Evolutionary conservation across 2,888 invertebrate genomes (phyloP).

Genomic region (Diaphora mendica): DNA sequence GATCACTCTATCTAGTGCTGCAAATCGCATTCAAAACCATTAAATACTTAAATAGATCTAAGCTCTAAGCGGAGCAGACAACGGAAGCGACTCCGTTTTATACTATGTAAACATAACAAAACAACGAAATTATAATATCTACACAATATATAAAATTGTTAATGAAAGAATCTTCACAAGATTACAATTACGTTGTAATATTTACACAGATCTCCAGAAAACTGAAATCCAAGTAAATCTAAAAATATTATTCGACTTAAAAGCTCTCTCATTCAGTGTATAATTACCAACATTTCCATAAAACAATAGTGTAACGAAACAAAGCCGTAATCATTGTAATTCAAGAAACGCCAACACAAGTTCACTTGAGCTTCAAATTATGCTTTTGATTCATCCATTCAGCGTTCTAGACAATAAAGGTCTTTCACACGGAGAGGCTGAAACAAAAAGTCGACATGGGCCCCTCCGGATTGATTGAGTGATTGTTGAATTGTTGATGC

Average conservation of each 20-base stretch:
- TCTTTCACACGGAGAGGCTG: slow-evolving; percentile 54
- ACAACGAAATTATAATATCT: background rate
- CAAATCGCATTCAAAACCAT: too few species aligned
- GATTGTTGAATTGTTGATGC: slow-evolving; percentile 67
- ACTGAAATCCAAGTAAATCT: background rate
- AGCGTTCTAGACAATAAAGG: slow-evolving; percentile 38
- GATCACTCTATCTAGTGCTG: too few species aligned
- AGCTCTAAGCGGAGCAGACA: too few species aligned
- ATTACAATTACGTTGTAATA: too few species aligned
- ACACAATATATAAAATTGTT: background rate
- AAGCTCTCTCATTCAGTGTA: background rate
- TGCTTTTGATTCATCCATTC: slow-evolving; percentile 16
- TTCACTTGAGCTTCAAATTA: slow-evolving; percentile 15
- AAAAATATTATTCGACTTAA: background rate
- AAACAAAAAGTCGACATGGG: slow-evolving; percentile 61
- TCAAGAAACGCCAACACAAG: slow-evolving; percentile 16
- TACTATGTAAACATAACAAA: background rate
- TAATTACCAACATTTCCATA: slow-evolving; percentile 3
- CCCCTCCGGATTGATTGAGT: slow-evolving; percentile 60
- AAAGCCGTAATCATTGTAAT: slow-evolving; percentile 15
- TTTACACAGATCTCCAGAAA: background rate
- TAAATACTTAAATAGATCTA: too few species aligned
- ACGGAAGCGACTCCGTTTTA: too few species aligned
- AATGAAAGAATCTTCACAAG: too few species aligned
- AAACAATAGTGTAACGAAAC: slow-evolving; percentile 12